phyloP scores from a whole-genome alignment of 2,888 invertebrate genomes.

The Drosophila sordidapex region DNA sequence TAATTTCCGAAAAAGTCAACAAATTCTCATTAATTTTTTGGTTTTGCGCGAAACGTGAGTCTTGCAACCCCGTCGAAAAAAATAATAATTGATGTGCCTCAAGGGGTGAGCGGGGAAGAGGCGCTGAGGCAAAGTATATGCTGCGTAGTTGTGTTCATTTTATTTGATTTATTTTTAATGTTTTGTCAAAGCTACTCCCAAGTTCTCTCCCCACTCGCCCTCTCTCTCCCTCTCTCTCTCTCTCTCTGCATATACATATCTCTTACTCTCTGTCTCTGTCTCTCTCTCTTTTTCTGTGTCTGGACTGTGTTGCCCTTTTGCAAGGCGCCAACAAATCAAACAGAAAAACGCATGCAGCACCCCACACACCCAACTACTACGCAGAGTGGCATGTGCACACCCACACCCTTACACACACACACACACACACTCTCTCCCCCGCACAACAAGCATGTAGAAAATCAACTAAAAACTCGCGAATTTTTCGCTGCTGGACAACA shows the following conservation, averaged over 20 bases:
- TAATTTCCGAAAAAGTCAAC: slow-evolving; percentile 19
- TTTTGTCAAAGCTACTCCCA: slow-evolving; percentile 51
- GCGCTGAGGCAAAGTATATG: neutral
- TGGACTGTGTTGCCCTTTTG: slow-evolving; percentile 65
- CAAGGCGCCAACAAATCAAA: slow-evolving; percentile 80
- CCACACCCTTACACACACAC: slow-evolving; percentile 1
- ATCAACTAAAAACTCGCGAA: slow-evolving; percentile 80
- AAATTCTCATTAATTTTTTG: slow-evolving; percentile 31
- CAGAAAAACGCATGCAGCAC: slow-evolving; percentile 71
- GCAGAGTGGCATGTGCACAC: slow-evolving; percentile 53
- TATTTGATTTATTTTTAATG: slow-evolving; percentile 78
- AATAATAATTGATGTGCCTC: slow-evolving; percentile 67
- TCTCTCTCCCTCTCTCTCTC: neutral
- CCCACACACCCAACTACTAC: neutral
- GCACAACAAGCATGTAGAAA: slow-evolving; percentile 52
- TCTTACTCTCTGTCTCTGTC: slow-evolving; percentile 11
- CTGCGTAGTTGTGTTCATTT: slow-evolving; percentile 62
- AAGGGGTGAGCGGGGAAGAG: neutral
- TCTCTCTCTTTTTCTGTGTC: slow-evolving; percentile 9
- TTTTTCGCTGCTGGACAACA: slow-evolving; percentile 65
- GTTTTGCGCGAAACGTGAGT: slow-evolving; percentile 15
- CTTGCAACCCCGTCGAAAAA: slow-evolving; percentile 31
- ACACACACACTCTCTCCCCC: neutral
- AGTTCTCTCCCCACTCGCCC: slow-evolving; percentile 2
- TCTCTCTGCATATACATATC: neutral